Conservation (phyloP, 2,888 invertebrate species). For the Deilephila elpenor region DNA sequence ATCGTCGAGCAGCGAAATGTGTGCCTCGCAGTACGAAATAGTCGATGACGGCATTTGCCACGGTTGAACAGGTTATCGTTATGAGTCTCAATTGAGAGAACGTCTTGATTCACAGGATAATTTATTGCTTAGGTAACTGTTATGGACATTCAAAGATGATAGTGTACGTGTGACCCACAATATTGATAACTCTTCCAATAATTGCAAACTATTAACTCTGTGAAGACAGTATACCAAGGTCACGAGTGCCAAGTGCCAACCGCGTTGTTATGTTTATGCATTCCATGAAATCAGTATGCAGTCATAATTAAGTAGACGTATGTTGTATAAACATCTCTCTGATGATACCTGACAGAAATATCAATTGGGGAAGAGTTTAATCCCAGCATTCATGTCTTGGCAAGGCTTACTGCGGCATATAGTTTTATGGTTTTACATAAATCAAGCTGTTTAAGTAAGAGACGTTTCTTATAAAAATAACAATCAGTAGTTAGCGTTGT, state of each 20-base stretch:
- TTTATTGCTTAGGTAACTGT: slow-evolving; percentile 46
- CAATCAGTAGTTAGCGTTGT: neutral
- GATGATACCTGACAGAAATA: neutral
- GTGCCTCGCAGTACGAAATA: slow-evolving; percentile 46
- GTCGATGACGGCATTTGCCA: slow-evolving; percentile 65
- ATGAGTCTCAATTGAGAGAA: slow-evolving; percentile 70
- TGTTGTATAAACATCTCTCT: slow-evolving; percentile 1
- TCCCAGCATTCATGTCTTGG: neutral
- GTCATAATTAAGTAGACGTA: slow-evolving; percentile 1
- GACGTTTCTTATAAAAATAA: neutral
- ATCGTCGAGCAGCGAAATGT: slow-evolving; percentile 43
- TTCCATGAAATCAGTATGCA: slow-evolving; percentile 16
- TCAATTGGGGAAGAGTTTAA: slow-evolving; percentile 2
- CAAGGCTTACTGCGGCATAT: neutral
- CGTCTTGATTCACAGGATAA: slow-evolving; percentile 51
- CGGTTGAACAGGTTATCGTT: slow-evolving; percentile 61
- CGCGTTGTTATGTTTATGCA: slow-evolving; percentile 10
- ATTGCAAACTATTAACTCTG: neutral
- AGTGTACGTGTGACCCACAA: slow-evolving; percentile 5
- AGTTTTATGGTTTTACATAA: neutral
- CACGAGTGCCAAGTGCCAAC: neutral
- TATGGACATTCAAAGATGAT: slow-evolving; percentile 21
- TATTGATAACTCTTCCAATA: slow-evolving; percentile 19
- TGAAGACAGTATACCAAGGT: slow-evolving; percentile 9
- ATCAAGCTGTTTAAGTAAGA: neutral